A percentile compares a stretch with the other conserved stretches of the same genome.
These are phyloP conservation scores for Teinopalpus imperialis DNA, from an alignment of 2,888 invertebrate species.

Conservation along the genomic window DNA sequence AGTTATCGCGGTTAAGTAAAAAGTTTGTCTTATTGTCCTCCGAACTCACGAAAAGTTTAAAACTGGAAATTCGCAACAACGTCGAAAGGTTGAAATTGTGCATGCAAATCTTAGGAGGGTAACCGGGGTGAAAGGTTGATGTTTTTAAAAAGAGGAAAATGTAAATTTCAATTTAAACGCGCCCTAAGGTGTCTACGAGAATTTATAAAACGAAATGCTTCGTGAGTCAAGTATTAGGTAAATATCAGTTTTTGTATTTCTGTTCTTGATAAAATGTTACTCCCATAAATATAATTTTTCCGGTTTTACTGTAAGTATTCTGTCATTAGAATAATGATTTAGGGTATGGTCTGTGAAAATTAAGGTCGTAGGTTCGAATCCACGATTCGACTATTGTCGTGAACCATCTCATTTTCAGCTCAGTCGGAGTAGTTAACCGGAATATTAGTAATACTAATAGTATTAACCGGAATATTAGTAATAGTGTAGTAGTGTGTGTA, in stretches of 20 bases:
- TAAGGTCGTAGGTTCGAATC: too few relatives aligned
- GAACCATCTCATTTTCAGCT: too few relatives aligned
- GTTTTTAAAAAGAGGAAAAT: slow-evolving; percentile 68
- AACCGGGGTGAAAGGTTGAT: slow-evolving; percentile 44
- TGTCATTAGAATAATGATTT: background rate
- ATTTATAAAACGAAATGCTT: slow-evolving; percentile 19
- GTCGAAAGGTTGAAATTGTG: slow-evolving; percentile 49
- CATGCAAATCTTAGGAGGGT: slow-evolving; percentile 59
- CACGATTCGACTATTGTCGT: too few relatives aligned
- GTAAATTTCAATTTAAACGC: slow-evolving; percentile 74
- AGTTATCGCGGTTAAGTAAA: slow-evolving; percentile 12
- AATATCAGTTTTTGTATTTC: background rate
- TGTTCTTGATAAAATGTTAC: background rate
- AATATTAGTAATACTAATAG: too few relatives aligned
- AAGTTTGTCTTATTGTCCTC: slow-evolving; percentile 17
- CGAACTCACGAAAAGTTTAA: slow-evolving; percentile 22
- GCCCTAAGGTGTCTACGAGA: slow-evolving; percentile 61
- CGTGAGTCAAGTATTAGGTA: slow-evolving; percentile 8
- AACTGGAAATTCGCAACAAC: slow-evolving; percentile 26
- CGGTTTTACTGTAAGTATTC: too few relatives aligned
- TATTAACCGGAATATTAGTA: too few relatives aligned
- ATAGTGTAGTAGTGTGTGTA: too few relatives aligned
- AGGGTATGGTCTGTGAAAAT: too few relatives aligned
- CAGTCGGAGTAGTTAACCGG: too few relatives aligned
- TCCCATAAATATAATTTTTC: too few relatives aligned